Evolutionary conservation across 2,113 vertebrate genomes (phyloP), one percentile per base, ranked within the genome.

Genomic region (Macquaria australasica): DNA sequence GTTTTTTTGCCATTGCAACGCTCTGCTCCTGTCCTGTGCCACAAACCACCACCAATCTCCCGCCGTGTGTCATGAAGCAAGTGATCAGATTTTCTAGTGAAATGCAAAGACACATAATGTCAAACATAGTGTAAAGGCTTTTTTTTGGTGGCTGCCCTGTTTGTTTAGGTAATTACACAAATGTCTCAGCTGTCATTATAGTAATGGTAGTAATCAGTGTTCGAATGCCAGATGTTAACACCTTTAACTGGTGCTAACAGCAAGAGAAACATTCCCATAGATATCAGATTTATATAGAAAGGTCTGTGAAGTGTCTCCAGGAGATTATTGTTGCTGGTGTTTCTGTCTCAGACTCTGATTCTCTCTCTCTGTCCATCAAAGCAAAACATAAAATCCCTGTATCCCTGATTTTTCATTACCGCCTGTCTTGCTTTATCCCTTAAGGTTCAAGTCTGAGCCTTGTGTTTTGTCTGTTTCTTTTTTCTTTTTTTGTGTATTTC

Each of bases 351-450:
- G 73, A 37, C 72, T 83, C 73, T 16, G 58, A 62, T 76, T 79
- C 21, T 73, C 39, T 59, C 16, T 34, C 18, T 81, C 62, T 55
- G 53, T 68, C 55, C 81, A 74, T 88, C 88, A 87, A 83, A 91
- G 79, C 82, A 83, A 70, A 92, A 83, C 83, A 90, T 89, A 88
- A 90, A 91, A 91, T 92, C 88, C 88, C 87, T 76, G 60, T 70
- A 81, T 85, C 37, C 39, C 76, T 41, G 45, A 83, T 81, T 91
- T 92, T 94, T 90, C 90, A 92, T 93, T 86, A 89, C 73, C 7
- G 67, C 28, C 66, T 74, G 72, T 76, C 87, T 77, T 69, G 63
- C 79, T 88, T 91, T 86, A 89, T 90, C 92, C 82, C 84, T 79
- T 55, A 64, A 86, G 89, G 85, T 91, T 81, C 69, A 84, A 69